Base-by-base conservation (phyloP, 1,140 invertebrate species). In the Drosophila arizonae region DNA sequence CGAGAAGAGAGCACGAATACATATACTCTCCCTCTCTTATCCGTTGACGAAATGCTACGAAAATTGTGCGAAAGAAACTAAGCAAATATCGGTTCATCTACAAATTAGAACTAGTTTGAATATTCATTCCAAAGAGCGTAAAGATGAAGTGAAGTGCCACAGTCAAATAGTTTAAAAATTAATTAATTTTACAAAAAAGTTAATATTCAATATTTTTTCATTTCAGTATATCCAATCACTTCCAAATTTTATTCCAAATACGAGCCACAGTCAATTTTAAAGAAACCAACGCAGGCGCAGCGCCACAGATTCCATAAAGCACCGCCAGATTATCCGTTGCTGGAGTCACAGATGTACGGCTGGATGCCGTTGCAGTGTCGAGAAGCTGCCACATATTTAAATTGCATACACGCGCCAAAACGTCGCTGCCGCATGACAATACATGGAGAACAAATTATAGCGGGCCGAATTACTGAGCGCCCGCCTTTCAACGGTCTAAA, bases 361-460 rank as follows among this genome's bases (percentile, higher is more conserved):
- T 91, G 90, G 90, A 54, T 90, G 28, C 90, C 90, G 6, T 9
- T 75, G 0, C 52, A 74, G 28, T 74, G 68, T 17, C 54, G 60
- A 2, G 65, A 74, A 6, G 57, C 57, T 1, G 56, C 64, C 46
- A 57, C 56, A 17, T 57, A 85, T 52, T 65, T 91, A 0, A 91
- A 91, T 61, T 80, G 76, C n/a, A 43, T 91, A 6, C 76, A 90
- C 28, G 90, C 90, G 4, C 86, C 87, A 10, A 91, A 91, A 43
- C 45, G 78, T 10, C 81, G 87, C 11, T 90, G 84, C 55, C 70
- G 85, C 0, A 86, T 91, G 77, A 91, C 90, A 3, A 70, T 79
- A 28, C 82, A 91, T 33, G 90, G 81, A 3, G 90, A 91, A 41
- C 72, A 71, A 24, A 51, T 91, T 13, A 74, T 72, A 4, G 82